Base-by-base conservation (phyloP, 2,797 vertebrate species). In the Anguilla megastoma region DNA sequence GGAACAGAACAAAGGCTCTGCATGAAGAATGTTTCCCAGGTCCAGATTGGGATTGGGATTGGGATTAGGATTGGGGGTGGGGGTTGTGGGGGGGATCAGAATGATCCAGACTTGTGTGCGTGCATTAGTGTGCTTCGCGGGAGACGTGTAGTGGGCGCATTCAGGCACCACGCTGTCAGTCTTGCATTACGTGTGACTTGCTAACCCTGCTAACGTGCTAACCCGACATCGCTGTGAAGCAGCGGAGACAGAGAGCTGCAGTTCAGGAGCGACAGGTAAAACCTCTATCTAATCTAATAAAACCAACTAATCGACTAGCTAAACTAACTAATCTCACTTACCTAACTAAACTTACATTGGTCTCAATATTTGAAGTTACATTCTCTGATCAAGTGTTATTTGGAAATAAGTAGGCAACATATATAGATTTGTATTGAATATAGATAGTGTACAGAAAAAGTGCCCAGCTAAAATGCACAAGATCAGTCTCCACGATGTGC, bases 301-400 rank as follows among this genome's bases (percentile, higher is more conserved):
- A 95, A 48, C 48, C 93, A 93, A 94, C 90, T 94, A 90, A 88
- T 90, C 85, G 69, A 90, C 85, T 58, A 87, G 86, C 58, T 10
- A 88, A 82, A 30, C n/a, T 63, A 86, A 52, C 52, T 88, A 89
- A 87, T 71, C 85, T 41, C 36, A 41, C 36, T 41, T 41, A 41
- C 36, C n/a, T 63, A 86, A 52, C 54, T 88, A 89, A 87, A 71
- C 85, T 66, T 88, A 87, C 33, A 90, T 91, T 93, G 94, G 91
- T 95, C 69, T 91, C 93, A 92, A 92, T 93, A 95, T 93, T 93
- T 92, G 88, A 95, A 92, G 92, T 93, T 97, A 96, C 95, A 96
- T 96, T 96, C 95, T 95, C 92, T 94, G 89, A 94, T 94, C 91
- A 94, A 93, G 94, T 92, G 93, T 86, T 52, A 84, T 90, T 93